Evolutionary conservation across 2,113 vertebrate species (phyloP).

Genomic region (Tichodroma muraria): DNA sequence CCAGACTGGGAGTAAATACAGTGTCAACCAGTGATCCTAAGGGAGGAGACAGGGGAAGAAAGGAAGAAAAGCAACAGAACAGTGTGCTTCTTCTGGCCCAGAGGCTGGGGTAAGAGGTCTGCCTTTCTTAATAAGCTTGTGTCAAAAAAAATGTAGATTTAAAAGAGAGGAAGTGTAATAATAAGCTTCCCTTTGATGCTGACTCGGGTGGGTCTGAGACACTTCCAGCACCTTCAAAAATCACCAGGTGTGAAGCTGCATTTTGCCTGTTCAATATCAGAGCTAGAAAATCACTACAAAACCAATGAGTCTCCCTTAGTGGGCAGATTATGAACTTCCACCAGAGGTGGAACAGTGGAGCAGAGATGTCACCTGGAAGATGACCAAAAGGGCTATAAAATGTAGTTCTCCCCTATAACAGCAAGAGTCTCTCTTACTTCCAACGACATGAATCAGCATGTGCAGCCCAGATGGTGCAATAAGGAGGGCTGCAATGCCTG

Average conservation of each 20-base stretch:
- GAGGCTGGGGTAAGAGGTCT: not conserved
- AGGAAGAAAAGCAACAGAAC: not conserved
- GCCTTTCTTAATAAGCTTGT: not conserved
- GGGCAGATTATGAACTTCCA: not conserved
- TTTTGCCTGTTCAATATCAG: not conserved
- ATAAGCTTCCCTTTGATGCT: not conserved
- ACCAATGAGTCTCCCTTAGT: not conserved
- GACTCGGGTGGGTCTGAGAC: not conserved
- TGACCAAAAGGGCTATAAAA: not conserved
- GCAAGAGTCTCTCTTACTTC: not conserved
- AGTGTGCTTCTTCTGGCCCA: not conserved
- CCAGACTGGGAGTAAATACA: not conserved
- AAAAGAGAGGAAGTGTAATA: not conserved
- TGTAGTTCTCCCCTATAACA: not conserved
- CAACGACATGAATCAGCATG: rapidly evolving
- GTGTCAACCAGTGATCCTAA: rapidly evolving
- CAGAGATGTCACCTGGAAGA: not conserved
- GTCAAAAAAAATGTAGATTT: not conserved
- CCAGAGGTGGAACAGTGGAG: not conserved
- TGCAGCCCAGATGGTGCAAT: not conserved
- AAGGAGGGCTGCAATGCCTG: not conserved
- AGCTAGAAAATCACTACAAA: not conserved
- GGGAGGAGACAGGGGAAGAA: not conserved
- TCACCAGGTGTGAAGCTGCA: not conserved
- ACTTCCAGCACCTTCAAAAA: not conserved